Evolutionary conservation across 2,797 vertebrate genomes (phyloP).

Genomic region (Otolemur crassicaudatus): DNA sequence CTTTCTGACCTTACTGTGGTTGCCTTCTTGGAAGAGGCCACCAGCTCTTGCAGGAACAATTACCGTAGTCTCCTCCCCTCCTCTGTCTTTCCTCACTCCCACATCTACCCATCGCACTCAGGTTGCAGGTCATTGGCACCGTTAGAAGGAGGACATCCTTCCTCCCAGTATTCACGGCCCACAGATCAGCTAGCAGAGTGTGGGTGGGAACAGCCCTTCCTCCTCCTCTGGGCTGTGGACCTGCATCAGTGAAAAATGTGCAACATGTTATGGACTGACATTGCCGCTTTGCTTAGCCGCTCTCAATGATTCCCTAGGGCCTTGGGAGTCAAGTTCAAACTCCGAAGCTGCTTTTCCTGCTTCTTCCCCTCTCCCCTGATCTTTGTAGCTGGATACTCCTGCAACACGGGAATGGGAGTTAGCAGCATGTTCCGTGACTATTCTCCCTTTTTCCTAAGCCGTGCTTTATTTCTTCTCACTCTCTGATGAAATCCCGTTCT

Average conservation of each 20-base stretch:
- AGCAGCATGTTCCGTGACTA: background rate
- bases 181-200: background rate
- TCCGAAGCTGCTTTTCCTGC: background rate
- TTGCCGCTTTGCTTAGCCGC: background rate
- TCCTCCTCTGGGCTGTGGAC: background rate
- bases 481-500: background rate
- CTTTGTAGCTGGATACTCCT: background rate
- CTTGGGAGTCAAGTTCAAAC: background rate
- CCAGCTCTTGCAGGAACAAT: background rate
- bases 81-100: background rate
- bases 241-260: background rate
- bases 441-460: background rate
- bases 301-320: background rate
- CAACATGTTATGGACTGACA: background rate
- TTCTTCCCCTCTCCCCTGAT: background rate
- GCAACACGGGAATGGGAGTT: accelerated
- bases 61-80: accelerated
- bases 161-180: background rate
- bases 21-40: background rate
- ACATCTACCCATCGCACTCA: background rate
- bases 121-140: too few species aligned
- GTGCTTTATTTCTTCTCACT: background rate
- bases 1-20: background rate
- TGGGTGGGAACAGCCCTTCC: background rate
- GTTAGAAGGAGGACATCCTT: background rate